Evolutionary conservation across 2,113 vertebrate genomes (phyloP), one percentile per base, ranked within the genome.

Genomic region (Gorsachius goisagi): DNA sequence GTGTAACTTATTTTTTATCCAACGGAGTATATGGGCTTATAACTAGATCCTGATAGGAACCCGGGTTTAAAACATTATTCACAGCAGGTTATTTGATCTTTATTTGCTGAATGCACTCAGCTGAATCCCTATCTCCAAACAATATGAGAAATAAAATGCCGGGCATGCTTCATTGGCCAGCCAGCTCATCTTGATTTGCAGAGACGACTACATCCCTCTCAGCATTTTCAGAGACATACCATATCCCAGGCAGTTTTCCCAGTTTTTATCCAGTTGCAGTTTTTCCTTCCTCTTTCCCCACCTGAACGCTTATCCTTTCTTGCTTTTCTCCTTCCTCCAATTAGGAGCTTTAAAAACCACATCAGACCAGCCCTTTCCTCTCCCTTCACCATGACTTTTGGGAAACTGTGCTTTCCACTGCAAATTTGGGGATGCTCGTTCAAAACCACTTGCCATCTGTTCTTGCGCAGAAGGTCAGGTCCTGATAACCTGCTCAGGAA

Each of bases 31-130:
- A 93, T 97, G 97, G 97, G 97, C 96, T 97, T 98, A 98, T 98
- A 98, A 98, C 97, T 93, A 98, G 97, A 97, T 97, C 98, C 97
- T 97, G 97, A 98, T 97, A 97, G 97, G 96, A 97, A 97, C 96
- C 97, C 73, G 55, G 97, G 96, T 97, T 98, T 98, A 98, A 98
- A 98, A 98, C 98, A 98, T 98, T 97, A 98, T 97, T 98, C 98
- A 98, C 98, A 97, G 98, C 95, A 96, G 98, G 98, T 97, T 97
- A 98, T 97, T 97, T 97, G 97, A 97, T 98, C 97, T 97, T 98
- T 98, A 98, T 98, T 98, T 98, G 97, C 98, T 95, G 97, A 98
- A 97, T 97, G 97, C 98, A 94, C 96, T 97, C 98, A 96, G 97
- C 97, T 97, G 96, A 98, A 98, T 97, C 97, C 95, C 96, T 91